Evolutionary conservation across 2,888 invertebrate genomes (phyloP), one percentile per base, ranked within the genome.

Genomic region (Apotomis betuletana): DNA sequence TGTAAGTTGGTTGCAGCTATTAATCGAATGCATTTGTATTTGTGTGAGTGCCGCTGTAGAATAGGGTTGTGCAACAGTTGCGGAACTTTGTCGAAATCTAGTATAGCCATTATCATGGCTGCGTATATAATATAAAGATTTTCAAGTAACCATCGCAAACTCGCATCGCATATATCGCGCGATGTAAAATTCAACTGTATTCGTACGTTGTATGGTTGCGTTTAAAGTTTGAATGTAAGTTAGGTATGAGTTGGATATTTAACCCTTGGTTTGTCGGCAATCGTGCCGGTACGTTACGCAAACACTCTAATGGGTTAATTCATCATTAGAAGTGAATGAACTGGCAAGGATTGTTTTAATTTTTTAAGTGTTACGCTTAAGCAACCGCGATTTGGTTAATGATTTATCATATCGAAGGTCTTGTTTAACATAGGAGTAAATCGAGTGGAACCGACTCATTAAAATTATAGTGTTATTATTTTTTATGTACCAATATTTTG

Each of bases 31-130:
- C 84, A 76, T 77, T 75, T 76, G 75, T 59, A 75, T 49, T 60
- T 74, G 89, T 90, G 90, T 87, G 90, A 51, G 87, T 87, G 79
- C 79, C 77, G 85, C 81, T 84, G 87, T 84, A 81, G 77, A 65
- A 65, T 90, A 91, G 91, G 84, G 91, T 89, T 89, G 91, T 83
- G 89, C 84, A 86, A 87, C 68, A 67, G 76, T 88, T 86, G 83
- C 84, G 85, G 85, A 84, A 83, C 79, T 82, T 85, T 86, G 87
- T 87, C 86, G 88, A 90, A 87, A 86, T 82, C 74, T 71, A 79
- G 77, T 80, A 49, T 5, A 82, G 85, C 82, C 81, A 83, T 81
- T 83, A 78, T 80, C 81, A 81, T 80, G 67, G 13, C 69, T 13
- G 49, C 61, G 62, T 69, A 62, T 27, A 27, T 27, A 27, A 27